Evolutionary conservation across 2,797 vertebrate genomes (phyloP), one percentile per base, ranked within the genome.

Genomic region (Lepus oiostolus): DNA sequence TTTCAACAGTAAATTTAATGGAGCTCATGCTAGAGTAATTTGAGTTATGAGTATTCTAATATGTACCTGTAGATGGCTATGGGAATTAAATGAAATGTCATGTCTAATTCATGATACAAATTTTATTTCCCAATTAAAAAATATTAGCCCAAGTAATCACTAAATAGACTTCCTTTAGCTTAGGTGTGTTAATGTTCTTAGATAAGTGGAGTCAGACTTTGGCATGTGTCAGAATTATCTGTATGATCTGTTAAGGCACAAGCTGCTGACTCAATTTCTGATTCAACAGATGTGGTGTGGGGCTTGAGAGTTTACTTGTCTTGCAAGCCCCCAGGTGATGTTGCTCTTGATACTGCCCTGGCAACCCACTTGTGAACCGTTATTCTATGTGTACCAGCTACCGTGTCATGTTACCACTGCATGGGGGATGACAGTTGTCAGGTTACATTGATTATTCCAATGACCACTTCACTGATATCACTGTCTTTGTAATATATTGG

Each of bases 81-180:
- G 21, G 7, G 4, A 91, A 79, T 75, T 91, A 91, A 91, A 85
- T 91, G 68, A 90, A 92, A 76, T 93, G 52, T 67, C 28, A 85
- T 70, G 2, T 84, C 52, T 92, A 32, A n/a, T 70, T 96, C n/a
- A 19, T 91, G 77, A 70, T 47, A 86, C 47, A 35, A 85, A 22
- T 24, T 90, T 96, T 88, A 58, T 91, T 96, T 96, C 28, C 38
- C 75, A 88, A 76, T 91, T 96, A 68, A 22, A 79, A 94, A 83
- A 71, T 68, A 32, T 71, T 47, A 47, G 42, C 10, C 90, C 79
- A 67, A 38, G 4, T 92, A 82, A 88, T 88, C 60, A 77, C 47
- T 68, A 35, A 68, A 26, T 50, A 47, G 35, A n/a, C 54, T 82
- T 95, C 30, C 30, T 22, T 84, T 71, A 58, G 62, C 22, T 67